These are phyloP conservation scores for Bugula neritina DNA, from an alignment of 2,888 invertebrate species.

Conservation along the genomic window DNA sequence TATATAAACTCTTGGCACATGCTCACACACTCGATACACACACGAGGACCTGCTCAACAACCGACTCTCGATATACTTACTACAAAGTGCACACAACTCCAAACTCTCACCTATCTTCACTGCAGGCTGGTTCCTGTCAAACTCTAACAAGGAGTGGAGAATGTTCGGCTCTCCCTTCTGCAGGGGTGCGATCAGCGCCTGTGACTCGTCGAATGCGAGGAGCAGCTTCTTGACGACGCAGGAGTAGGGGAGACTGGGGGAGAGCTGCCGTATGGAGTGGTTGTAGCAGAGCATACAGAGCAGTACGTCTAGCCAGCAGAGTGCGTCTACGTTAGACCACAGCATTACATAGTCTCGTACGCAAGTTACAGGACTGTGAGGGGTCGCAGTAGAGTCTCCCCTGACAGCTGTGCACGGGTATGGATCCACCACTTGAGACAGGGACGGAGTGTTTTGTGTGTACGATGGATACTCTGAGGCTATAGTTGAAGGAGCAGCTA, in stretches of 20 bases:
- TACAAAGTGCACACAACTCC: not conserved
- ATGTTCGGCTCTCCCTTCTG: not conserved
- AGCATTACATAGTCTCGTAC: constrained; percentile 33
- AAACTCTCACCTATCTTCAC: constrained; percentile 15
- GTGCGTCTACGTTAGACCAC: constrained; percentile 47
- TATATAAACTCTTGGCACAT: no score
- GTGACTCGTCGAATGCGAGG: constrained; percentile 16
- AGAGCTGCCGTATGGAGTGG: not conserved
- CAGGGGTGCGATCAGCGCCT: constrained; percentile 11
- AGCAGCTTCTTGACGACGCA: constrained; percentile 6
- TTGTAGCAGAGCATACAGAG: constrained; percentile 41
- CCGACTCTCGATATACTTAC: not conserved
- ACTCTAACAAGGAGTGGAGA: constrained; percentile 7
- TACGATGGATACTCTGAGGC: no score
- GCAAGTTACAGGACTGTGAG: not conserved
- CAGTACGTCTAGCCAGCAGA: constrained; percentile 50
- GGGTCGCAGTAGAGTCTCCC: not conserved
- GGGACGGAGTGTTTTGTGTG: not conserved
- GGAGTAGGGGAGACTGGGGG: not conserved
- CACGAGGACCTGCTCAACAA: no score
- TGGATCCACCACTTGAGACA: not conserved
- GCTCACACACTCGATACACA: no score
- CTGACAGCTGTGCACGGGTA: not conserved
- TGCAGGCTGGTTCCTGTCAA: not conserved
- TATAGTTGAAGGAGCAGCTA: not conserved